These are phyloP conservation scores for Barnardius zonarius DNA, from an alignment of 2,113 vertebrate species.

Conservation along the genomic window DNA sequence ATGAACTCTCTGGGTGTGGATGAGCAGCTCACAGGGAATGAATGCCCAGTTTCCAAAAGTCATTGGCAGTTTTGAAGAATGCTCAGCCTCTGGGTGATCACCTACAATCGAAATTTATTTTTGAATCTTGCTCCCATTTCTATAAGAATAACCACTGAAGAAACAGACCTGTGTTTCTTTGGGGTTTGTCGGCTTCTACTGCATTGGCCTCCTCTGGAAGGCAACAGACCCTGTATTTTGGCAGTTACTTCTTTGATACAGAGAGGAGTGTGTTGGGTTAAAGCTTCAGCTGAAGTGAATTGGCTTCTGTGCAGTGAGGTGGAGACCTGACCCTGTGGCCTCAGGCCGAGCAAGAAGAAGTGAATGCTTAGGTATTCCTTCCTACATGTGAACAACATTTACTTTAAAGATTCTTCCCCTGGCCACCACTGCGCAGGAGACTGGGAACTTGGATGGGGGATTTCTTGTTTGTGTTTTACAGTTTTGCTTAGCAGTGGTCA, in stretches of 20 bases:
- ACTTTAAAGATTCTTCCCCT: not conserved
- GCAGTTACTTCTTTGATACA: not conserved
- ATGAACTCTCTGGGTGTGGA: not conserved
- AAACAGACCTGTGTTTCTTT: not conserved
- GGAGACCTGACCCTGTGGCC: not conserved
- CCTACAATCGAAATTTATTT: not conserved
- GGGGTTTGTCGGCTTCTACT: not conserved
- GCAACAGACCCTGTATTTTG: not conserved
- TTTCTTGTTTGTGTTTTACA: not conserved
- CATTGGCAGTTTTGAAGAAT: not conserved
- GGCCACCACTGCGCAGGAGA: too few relatives aligned
- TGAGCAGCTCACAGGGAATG: not conserved
- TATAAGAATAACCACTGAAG: not conserved
- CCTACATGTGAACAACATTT: not conserved
- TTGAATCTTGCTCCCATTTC: not conserved
- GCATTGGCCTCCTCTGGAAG: not conserved
- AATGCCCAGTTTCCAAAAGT: not conserved
- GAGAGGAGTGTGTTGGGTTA: not conserved
- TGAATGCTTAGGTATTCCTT: not conserved
- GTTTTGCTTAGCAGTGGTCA: not conserved
- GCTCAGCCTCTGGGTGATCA: not conserved
- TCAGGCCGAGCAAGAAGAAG: not conserved
- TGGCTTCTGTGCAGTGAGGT: not conserved
- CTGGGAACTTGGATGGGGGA: not conserved
- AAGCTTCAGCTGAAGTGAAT: not conserved